Evolutionary conservation across 1,140 invertebrate genomes (phyloP), one percentile per base, ranked within the genome.

Genomic region (Drosophila malerkotliana): DNA sequence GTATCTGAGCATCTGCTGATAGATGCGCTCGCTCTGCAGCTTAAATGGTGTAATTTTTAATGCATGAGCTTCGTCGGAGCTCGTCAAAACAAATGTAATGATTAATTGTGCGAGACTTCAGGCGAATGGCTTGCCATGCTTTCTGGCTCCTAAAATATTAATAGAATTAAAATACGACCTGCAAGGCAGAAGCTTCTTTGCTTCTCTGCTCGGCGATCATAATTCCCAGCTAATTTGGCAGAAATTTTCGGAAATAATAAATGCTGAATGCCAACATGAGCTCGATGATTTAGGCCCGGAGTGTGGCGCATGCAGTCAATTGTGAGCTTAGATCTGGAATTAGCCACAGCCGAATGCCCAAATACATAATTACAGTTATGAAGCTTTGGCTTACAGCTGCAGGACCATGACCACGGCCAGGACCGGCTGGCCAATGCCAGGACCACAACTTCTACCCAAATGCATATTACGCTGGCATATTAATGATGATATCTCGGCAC

Each of bases 401-500:
- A 51, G 44, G 18, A 47, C 44, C 44, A 52, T 47, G 60, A 47
- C 53, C 75, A 66, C 80, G 71, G 78, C 51, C 63, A 37, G 32
- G 5, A 30, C 28, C 28, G 21, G 21, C 1, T 1, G 26, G 26
- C 26, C 26, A 10, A 8, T 8, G 32, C 32, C 32, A 32, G 32
- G 34, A 37, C 34, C 12, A 10, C 10, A 12, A n/a, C 34, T 12
- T 37, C 34, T 12, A 75, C 72, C 68, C 80, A 79, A 79, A 81
- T 81, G 79, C 79, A 68, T 58, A 77, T 82, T 81, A 82, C 30
- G 39, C 57, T 45, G 18, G 58, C 61, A 81, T 69, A 77, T 77
- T 82, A 81, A 82, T 74, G 74, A 78, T 12, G 52, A 49, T 69
- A 69, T 57, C 63, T 69, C 37, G n/a, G 28, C 47, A 41, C 30